Evolutionary conservation across 2,797 vertebrate genomes (phyloP).

Genomic region (Esox masquinongy): DNA sequence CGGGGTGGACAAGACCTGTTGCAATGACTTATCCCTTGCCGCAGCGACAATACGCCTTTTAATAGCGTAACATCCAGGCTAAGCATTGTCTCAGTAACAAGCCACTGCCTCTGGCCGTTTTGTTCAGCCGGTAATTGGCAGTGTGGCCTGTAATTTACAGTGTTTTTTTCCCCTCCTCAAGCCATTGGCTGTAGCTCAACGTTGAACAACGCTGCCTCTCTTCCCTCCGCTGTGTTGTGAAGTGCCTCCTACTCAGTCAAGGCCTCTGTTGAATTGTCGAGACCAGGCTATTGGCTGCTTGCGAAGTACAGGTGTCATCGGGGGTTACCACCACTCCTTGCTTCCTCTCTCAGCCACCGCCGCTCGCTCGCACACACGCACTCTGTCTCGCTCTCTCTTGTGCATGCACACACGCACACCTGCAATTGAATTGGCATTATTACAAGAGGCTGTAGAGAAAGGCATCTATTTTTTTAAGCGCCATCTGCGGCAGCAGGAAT

Average conservation of each 20-base stretch:
- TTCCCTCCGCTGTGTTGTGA: conserved; percentile 9
- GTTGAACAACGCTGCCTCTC: conserved; percentile 7
- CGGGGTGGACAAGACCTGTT: conserved; percentile 33
- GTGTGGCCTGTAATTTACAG: conserved; percentile 9
- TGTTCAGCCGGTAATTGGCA: conserved; percentile 7
- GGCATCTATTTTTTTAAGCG: conserved; percentile 26
- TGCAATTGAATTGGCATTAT: conserved; percentile 23
- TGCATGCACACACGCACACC: background rate
- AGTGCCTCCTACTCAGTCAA: conserved; percentile 16
- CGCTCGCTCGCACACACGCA: conserved; percentile 8
- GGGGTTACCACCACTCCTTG: conserved; percentile 49
- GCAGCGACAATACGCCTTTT: background rate
- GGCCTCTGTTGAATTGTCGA: conserved; percentile 35
- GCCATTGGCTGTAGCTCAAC: conserved; percentile 4
- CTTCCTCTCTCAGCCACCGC: conserved; percentile 38
- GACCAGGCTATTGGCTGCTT: conserved; percentile 29
- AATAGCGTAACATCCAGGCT: background rate
- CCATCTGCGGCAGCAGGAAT: conserved; percentile 25
- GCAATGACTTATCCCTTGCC: conserved; percentile 37
- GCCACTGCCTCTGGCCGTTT: background rate
- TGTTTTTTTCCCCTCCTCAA: background rate
- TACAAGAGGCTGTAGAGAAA: conserved; percentile 24
- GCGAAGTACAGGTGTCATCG: conserved; percentile 53
- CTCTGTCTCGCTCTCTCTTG: conserved; percentile 3
- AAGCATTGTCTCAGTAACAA: conserved; percentile 7